Evolutionary conservation across 1,140 invertebrate species (phyloP).

Genomic region (Andrena cerasifolii): DNA sequence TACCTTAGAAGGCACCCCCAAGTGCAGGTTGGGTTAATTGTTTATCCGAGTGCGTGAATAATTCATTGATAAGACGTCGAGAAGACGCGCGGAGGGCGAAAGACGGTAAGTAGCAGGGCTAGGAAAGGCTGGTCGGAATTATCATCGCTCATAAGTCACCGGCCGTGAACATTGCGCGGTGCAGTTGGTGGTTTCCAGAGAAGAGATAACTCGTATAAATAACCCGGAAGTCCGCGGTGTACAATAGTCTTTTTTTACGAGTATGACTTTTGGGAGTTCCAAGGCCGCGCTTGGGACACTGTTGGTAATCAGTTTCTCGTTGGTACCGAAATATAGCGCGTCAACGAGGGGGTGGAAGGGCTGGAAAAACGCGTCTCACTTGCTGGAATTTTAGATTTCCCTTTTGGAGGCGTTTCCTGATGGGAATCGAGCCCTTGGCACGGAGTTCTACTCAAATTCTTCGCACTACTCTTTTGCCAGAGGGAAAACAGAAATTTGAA

Average conservation of each 20-base stretch:
- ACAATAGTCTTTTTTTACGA: constrained; percentile 68
- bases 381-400: constrained; percentile 26
- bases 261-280: constrained; percentile 70
- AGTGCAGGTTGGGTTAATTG: constrained; percentile 43
- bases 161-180: constrained; percentile 53
- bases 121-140: constrained; percentile 59
- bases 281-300: constrained; percentile 65
- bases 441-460: background rate
- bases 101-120: constrained; percentile 6
- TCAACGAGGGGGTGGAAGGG: background rate
- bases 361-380: background rate
- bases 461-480: background rate
- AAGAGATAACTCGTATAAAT: constrained; percentile 71
- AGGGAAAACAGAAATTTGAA: background rate
- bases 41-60: constrained; percentile 37
- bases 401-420: background rate
- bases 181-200: constrained; percentile 60
- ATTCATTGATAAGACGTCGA: constrained; percentile 55
- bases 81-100: constrained; percentile 4
- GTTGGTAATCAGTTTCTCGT: constrained; percentile 69
- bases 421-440: background rate
- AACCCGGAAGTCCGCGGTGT: constrained; percentile 69
- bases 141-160: constrained; percentile 68
- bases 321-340: constrained; percentile 58
- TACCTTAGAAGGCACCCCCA: background rate